Evolutionary conservation across 2,797 vertebrate genomes (phyloP), one percentile per base, ranked within the genome.

Genomic region (Carcharodon carcharias): DNA sequence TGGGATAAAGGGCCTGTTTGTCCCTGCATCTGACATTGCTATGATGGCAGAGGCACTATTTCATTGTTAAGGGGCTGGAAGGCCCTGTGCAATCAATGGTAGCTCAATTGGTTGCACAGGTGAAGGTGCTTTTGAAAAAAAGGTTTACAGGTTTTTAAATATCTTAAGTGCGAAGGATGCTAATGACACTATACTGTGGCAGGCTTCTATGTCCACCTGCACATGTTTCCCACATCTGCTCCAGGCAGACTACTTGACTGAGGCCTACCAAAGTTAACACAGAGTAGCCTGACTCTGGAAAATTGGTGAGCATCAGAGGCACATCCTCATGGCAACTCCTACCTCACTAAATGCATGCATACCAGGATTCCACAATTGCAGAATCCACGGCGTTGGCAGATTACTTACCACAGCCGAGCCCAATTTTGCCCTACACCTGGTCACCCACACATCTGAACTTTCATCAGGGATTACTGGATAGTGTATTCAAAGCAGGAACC

Each of bases 261-360:
- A 35, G 56, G 31, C 56, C 91, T 45, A 4, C 35, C 91, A 93
- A 21, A 93, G 35, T 61, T 91, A 16, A 50, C 1, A 31, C 88
- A 35, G 88, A 91, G 35, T 91, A 93, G n/a, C n/a, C 61, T 3
- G 40, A 40, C 18, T 93, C 91, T 93, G 91, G 80, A 93, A 93
- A 93, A 67, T 26, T 40, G 63, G 9, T 40, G 40, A 93, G 91
- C 0, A 7, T 45, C 91, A 67, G 18, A 40, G 61, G 91, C 8
- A 63, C 21, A 40, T 45, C 16, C 18, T 85, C 1, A 5, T 67
- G 91, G 2, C 11, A 67, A 63, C 61, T 65, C 63, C 91, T 93
- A 40, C 61, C 61, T 65, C 11, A 61, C n/a, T 21, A 93, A 93
- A 40, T n/a, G 2, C n/a, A 40, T 12, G 58, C 21, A n/a, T 23